Percentiles rank a stretch among this genome's conserved stretches.
Conservation (phyloP, 2,113 vertebrate genomes). For the Collichthys lucidus region DNA sequence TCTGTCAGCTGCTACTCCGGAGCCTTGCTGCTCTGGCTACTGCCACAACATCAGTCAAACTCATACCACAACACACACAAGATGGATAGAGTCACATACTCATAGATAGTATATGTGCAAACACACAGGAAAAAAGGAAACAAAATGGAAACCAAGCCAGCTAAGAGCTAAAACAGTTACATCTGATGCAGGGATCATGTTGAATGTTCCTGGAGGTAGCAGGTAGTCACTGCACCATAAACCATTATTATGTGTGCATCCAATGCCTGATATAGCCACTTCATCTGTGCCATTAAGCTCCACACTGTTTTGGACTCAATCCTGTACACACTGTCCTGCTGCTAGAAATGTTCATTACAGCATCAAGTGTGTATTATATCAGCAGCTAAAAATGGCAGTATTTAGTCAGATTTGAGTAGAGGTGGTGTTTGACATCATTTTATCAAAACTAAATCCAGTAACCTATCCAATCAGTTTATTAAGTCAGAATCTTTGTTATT, state of each 20-base stretch:
- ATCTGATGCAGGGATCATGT: background rate
- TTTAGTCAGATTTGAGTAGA: too few relatives aligned
- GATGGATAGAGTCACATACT: slow-evolving; percentile 18
- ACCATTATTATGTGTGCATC: background rate
- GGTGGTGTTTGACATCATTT: background rate
- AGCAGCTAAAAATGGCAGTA: background rate
- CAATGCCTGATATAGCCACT: background rate
- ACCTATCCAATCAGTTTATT: background rate
- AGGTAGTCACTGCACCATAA: background rate
- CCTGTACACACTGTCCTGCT: background rate
- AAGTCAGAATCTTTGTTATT: background rate
- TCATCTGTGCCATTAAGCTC: background rate
- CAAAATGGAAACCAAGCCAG: background rate
- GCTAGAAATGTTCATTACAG: background rate
- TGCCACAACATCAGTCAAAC: slow-evolving; percentile 59
- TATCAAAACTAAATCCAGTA: background rate
- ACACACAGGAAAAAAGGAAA: background rate
- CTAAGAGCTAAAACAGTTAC: background rate
- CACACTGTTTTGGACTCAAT: background rate
- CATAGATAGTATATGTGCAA: background rate
- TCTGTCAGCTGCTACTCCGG: slow-evolving; percentile 51
- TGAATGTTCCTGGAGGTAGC: background rate
- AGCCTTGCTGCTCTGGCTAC: slow-evolving; percentile 36
- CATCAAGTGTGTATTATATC: background rate
- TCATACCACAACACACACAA: slow-evolving; percentile 32